phyloP scores from a whole-genome alignment of 2,113 vertebrate species.

The Manacus vitellinus region DNA sequence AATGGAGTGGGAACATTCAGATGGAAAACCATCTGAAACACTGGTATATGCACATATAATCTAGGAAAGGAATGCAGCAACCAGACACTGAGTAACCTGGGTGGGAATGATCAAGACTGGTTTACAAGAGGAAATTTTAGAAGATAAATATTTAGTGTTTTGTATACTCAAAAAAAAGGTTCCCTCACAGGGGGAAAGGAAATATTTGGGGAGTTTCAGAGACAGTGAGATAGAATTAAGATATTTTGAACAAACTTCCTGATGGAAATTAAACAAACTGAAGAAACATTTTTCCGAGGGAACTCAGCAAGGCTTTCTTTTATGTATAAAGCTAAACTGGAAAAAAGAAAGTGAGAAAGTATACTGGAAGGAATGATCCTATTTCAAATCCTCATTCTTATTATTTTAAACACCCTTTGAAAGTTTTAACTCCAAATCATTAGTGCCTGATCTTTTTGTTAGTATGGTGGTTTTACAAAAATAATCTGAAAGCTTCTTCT shows the following conservation, averaged over 20 bases:
- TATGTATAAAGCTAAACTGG: background rate
- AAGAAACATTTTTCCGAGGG: background rate
- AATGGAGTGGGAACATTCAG: background rate
- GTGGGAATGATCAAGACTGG: background rate
- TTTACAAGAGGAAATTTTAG: background rate
- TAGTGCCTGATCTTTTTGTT: background rate
- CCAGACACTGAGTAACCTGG: background rate
- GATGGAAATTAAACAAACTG: background rate
- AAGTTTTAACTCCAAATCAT: background rate
- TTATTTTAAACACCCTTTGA: background rate
- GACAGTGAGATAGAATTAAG: background rate
- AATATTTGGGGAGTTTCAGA: background rate
- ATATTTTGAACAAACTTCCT: background rate
- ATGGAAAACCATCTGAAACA: background rate
- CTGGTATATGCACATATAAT: background rate
- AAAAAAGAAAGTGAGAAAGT: background rate
- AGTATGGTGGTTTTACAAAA: background rate
- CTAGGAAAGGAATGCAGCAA: background rate
- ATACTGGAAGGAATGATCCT: background rate
- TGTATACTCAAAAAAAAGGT: background rate
- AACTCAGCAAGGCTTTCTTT: background rate
- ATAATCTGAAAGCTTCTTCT: background rate
- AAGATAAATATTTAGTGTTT: background rate
- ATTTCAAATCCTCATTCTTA: background rate
- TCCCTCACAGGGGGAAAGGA: background rate